Evolutionary conservation across 1,140 invertebrate genomes (phyloP).

Genomic region (Neelides sp.): DNA sequence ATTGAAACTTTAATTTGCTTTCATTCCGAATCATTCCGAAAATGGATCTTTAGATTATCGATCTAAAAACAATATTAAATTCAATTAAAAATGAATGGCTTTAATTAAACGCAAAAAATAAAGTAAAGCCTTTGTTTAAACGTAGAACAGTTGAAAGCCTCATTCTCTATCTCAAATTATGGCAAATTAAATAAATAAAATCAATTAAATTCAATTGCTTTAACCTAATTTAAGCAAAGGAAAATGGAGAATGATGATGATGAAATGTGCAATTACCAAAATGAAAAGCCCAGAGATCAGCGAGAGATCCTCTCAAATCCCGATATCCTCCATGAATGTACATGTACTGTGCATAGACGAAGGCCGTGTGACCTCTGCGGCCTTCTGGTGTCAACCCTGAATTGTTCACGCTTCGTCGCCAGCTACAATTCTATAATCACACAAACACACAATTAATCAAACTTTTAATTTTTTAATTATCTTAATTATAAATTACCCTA

Average conservation of each 20-base stretch:
- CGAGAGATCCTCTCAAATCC: constrained; percentile 64
- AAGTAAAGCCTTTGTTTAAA: too few species aligned
- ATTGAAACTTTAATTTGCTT: too few species aligned
- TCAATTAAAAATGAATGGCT: too few species aligned
- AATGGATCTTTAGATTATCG: too few species aligned
- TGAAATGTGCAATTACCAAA: constrained; percentile 49
- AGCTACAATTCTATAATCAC: constrained; percentile 40
- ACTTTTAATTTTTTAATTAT: not conserved
- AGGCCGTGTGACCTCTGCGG: constrained; percentile 65
- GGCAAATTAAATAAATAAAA: not conserved
- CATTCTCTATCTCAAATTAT: not conserved
- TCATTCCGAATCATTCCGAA: too few species aligned
- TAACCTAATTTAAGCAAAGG: too few species aligned
- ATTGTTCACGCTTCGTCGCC: constrained; percentile 40
- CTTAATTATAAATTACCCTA: not conserved
- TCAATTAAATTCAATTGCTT: not conserved
- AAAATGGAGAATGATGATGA: too few species aligned
- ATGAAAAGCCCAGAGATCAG: constrained; percentile 77
- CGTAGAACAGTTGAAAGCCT: too few species aligned
- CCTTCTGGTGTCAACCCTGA: constrained; percentile 56
- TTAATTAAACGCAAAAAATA: too few species aligned
- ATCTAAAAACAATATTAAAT: too few species aligned
- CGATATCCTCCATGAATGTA: constrained; percentile 80
- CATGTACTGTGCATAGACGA: constrained; percentile 65
- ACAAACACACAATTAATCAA: not conserved